phyloP scores from a whole-genome alignment of 1,140 invertebrate genomes.

The Bombus waltoni region DNA sequence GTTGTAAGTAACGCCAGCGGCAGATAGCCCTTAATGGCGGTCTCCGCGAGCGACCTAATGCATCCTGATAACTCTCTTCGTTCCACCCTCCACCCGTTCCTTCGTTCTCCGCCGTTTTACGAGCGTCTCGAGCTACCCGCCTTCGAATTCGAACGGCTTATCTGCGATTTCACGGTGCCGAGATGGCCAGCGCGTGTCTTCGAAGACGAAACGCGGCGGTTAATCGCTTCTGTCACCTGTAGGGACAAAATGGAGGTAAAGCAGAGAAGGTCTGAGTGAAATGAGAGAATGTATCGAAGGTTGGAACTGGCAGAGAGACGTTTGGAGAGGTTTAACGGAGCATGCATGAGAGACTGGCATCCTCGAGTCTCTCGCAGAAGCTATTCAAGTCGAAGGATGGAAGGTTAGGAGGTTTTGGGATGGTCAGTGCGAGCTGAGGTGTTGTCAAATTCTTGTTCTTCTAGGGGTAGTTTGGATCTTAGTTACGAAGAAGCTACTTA shows the following conservation, averaged over 20 bases:
- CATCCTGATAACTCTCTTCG: slow-evolving; percentile 68
- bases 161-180: slow-evolving; percentile 49
- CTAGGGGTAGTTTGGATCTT: no score
- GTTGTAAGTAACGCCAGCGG: slow-evolving; percentile 66
- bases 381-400: neutral
- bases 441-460: neutral
- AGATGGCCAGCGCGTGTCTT: slow-evolving; percentile 54
- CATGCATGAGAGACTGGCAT: slow-evolving; percentile 45
- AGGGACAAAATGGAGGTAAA: neutral
- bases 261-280: no score
- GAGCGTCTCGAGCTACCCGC: slow-evolving; percentile 38
- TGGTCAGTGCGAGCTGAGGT: neutral
- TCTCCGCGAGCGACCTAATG: slow-evolving; percentile 67
- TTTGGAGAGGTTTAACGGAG: slow-evolving; percentile 49
- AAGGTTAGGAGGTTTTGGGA: neutral
- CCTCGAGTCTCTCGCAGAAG: neutral
- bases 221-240: slow-evolving; percentile 54
- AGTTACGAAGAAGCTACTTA: no score
- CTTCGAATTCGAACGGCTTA: slow-evolving; percentile 50
- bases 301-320: slow-evolving; percentile 17
- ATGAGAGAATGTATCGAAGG: slow-evolving; percentile 41
- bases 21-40: slow-evolving; percentile 70
- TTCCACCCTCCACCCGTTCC: neutral
- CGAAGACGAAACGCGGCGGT: slow-evolving; percentile 13
- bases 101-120: slow-evolving; percentile 36